phyloP scores from a whole-genome alignment of 2,113 vertebrate genomes.

The Brienomyrus brachyistius region DNA sequence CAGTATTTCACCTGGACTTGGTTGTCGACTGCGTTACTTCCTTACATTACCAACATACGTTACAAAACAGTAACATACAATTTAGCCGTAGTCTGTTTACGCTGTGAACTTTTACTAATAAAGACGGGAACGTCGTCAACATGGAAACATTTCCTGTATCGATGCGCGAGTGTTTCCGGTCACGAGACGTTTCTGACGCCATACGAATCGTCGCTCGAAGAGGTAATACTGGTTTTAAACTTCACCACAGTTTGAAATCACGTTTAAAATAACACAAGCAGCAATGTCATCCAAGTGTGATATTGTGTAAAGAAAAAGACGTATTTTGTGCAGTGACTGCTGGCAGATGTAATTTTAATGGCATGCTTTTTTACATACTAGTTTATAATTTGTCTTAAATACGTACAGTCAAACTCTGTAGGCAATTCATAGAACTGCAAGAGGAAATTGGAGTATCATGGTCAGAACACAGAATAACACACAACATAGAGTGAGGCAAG shows the following conservation, averaged over 20 bases:
- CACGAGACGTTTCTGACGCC: neutral
- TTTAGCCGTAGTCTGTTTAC: neutral
- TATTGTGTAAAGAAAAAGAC: neutral
- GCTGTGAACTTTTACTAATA: neutral
- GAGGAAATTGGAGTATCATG: neutral
- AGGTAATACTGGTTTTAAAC: neutral
- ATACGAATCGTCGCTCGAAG: neutral
- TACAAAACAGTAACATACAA: neutral
- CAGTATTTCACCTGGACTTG: neutral
- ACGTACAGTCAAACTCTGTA: too few species aligned
- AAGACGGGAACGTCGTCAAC: neutral
- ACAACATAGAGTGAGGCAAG: neutral
- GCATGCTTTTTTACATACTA: neutral
- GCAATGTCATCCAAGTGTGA: neutral
- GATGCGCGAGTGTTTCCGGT: neutral
- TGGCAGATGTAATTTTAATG: neutral
- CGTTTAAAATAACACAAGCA: neutral
- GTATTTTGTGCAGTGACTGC: neutral
- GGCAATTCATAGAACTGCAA: neutral
- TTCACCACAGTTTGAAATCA: neutral
- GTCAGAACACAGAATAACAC: neutral
- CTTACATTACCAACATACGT: neutral
- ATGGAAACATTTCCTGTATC: constrained; percentile 8
- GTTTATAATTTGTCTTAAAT: neutral
- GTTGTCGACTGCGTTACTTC: neutral